Evolutionary conservation across 2,113 vertebrate species (phyloP).

Genomic region (Grammomys surdaster): DNA sequence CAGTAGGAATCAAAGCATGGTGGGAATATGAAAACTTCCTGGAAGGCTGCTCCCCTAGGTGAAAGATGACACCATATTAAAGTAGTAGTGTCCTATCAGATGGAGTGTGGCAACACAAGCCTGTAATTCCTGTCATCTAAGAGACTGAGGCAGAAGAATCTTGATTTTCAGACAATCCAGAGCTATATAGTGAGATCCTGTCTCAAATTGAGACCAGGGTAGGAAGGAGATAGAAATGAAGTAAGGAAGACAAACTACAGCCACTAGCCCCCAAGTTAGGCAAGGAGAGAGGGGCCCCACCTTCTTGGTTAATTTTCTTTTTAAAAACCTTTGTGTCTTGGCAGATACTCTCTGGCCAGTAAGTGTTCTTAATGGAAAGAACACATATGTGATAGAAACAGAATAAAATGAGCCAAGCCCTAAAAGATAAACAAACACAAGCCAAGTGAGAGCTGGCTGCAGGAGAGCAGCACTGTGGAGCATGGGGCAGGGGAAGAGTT

Average conservation of each 20-base stretch:
- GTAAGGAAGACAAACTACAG: neutral
- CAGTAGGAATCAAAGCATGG: neutral
- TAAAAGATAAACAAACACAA: slow-evolving; percentile 38
- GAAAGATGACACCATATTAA: neutral
- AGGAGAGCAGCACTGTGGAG: neutral
- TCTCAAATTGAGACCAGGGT: neutral
- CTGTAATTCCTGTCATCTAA: neutral
- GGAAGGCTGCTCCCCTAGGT: neutral
- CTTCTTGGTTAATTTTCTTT: neutral
- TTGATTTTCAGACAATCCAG: neutral
- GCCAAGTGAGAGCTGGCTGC: neutral
- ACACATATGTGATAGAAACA: neutral
- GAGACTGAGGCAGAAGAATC: neutral
- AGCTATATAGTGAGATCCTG: neutral
- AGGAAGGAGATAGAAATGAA: neutral
- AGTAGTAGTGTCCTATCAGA: neutral
- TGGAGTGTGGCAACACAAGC: neutral
- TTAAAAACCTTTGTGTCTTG: neutral
- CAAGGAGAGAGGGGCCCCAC: too few relatives aligned
- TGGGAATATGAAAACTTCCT: neutral
- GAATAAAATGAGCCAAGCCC: neutral
- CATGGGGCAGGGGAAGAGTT: neutral
- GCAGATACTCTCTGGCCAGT: neutral
- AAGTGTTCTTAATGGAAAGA: slow-evolving; percentile 9
- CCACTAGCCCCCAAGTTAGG: too few relatives aligned